Evolutionary conservation across 2,888 invertebrate genomes (phyloP).

Genomic region (Dryadula phaetusa): DNA sequence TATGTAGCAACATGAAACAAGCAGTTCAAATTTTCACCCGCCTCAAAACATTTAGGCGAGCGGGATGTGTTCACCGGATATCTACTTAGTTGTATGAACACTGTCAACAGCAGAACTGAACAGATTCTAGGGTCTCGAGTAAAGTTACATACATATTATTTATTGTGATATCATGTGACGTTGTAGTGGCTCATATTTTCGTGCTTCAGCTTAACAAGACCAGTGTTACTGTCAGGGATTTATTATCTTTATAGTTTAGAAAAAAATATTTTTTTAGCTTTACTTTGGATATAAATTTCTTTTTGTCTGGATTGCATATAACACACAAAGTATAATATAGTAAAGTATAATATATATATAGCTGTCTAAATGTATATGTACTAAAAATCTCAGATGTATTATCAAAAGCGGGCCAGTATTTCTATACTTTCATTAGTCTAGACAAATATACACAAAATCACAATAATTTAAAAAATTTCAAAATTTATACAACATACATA

Average conservation of each 20-base stretch:
- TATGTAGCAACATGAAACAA: neutral
- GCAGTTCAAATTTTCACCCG: neutral
- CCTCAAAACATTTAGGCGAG: slow-evolving; percentile 15
- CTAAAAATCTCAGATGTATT: too few species aligned
- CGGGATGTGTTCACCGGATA: slow-evolving; percentile 32
- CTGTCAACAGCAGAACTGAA: slow-evolving; percentile 43
- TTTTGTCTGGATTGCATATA: neutral
- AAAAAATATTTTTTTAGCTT: neutral
- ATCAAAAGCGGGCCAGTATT: too few species aligned
- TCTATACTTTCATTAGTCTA: too few species aligned
- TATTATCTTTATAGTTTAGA: slow-evolving; percentile 9
- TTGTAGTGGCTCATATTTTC: slow-evolving; percentile 41
- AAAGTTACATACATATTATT: slow-evolving; percentile 41
- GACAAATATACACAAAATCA: too few species aligned
- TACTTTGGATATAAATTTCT: neutral
- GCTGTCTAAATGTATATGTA: too few species aligned
- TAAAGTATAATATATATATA: too few species aligned
- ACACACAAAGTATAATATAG: too few species aligned
- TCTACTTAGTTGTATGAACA: slow-evolving; percentile 44
- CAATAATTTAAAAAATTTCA: too few species aligned
- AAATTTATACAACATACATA: too few species aligned
- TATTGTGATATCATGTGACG: slow-evolving; percentile 37
- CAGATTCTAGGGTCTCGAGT: slow-evolving; percentile 39
- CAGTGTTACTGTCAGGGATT: slow-evolving; percentile 33
- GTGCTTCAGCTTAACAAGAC: slow-evolving; percentile 33